Base-by-base conservation (phyloP, 1,140 invertebrate genomes). In the Drosophila sturtevanti region DNA sequence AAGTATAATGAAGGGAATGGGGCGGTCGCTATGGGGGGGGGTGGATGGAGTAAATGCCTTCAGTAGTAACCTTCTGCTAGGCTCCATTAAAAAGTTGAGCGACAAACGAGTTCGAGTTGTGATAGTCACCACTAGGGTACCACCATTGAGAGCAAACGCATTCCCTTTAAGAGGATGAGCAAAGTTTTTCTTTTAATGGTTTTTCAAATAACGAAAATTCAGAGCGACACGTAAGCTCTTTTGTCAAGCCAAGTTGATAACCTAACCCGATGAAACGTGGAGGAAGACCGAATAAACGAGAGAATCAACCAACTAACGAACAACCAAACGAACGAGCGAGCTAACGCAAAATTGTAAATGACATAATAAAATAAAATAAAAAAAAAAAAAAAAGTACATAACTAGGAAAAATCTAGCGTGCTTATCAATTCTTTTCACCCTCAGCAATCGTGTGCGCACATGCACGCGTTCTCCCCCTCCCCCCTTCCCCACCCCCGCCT, bases 351-450 rank as follows among this genome's bases (percentile, higher is more conserved):
- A 56, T 56, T 56, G 16, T 34, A 27, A 65, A 37, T 38, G 34
- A 68, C 41, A 58, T 54, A 9, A 24, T 24, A 24, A 22, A 21
- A 18, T 34, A 34, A 31, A 66, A 41, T 21, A 31, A 24, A 61
- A 51, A 35, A 18, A 59, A 51, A 24, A 1, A n/a, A 59, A 51
- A 24, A 2, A 55, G n/a, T n/a, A 14, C 22, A n/a, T 24, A 44
- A 63, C 27, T 38, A 35, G n/a, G 24, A 41, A 71, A 54, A 68
- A 72, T 75, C 68, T 62, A 67, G 68, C 52, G 41, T 63, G 66
- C 76, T 80, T 85, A 85, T 84, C 81, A 84, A 68, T 80, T 85
- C 67, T 52, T 35, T 48, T 48, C 41, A 48, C 41, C 41, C 41
- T 21, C 7, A 21, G 41, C 18, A 48, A 48, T 21, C 2, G 41